Evolutionary conservation across 2,888 invertebrate species (phyloP), one percentile per base, ranked within the genome.

Genomic region (Cataglyphis cursor): DNA sequence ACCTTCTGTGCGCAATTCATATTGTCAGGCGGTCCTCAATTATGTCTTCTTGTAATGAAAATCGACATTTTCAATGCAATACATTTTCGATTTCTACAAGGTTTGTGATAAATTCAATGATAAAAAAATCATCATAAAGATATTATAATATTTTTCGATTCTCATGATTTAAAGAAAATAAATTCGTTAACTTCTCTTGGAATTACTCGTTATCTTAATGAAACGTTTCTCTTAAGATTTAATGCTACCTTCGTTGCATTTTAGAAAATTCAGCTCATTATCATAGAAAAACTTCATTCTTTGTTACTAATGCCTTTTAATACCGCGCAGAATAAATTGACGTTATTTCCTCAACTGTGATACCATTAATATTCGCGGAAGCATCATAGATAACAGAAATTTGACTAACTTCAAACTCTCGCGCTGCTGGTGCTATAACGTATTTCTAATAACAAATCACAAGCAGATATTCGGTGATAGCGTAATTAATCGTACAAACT

Each of bases 401-500:
- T 57, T 28, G 24, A 61, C 59, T 24, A 44, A 59, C 24, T 80
- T 80, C 6, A n/a, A 76, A 66, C 57, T 66, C 38, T 51, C 28
- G 31, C 38, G 18, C 15, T 4, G 10, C 1, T 5, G 15, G 8
- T 59, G 51, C 44, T 54, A 41, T 68, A 68, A 70, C 10, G 28
- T 51, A 48, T 41, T 64, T 61, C 81, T 65, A 61, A 87, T 85
- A 85, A 80, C 85, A 88, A 85, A 89, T 89, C 82, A 82, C 18
- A 9, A 68, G 61, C 62, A 57, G 64, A 73, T 65, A 57, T 80
- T 84, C 74, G 57, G 48, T 38, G 66, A 65, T 59, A 21, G 65
- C n/a, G 83, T 83, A 86, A 89, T 89, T 89, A 89, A 88, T 85
- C 82, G 83, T 65, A 31, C 64, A 57, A 81, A 70, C 72, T 59